Evolutionary conservation across 2,113 vertebrate species (phyloP).

Genomic region (Trochalopteron elliotii): DNA sequence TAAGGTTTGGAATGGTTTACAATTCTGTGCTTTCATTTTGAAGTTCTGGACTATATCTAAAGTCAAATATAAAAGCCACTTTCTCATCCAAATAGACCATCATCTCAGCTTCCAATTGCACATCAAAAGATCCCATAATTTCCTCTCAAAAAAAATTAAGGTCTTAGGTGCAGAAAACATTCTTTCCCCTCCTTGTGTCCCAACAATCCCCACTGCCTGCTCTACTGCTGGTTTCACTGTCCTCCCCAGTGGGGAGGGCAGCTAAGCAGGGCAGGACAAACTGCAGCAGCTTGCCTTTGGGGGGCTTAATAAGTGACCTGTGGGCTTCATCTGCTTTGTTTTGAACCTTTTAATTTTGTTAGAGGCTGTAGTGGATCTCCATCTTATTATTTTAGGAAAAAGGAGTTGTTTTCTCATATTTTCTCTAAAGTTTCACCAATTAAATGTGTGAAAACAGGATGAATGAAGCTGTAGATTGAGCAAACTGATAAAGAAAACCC

Average conservation of each 20-base stretch:
- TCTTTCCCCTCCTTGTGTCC: background rate
- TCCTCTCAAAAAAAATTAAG: background rate
- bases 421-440: background rate
- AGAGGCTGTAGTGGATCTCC: background rate
- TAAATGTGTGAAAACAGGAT: background rate
- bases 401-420: background rate
- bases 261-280: background rate
- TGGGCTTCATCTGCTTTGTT: background rate
- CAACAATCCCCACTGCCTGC: background rate
- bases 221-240: background rate
- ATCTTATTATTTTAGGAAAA: background rate
- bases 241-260: background rate
- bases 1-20: conserved; percentile 27
- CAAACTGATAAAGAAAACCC: background rate
- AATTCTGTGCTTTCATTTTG: conserved; percentile 9
- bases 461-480: background rate
- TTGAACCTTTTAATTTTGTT: background rate
- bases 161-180: background rate
- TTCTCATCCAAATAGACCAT: background rate
- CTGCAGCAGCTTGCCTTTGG: background rate
- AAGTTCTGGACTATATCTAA: background rate
- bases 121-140: background rate
- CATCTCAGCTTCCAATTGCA: background rate
- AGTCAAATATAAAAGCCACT: background rate
- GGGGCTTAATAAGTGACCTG: background rate